Percentiles rank a stretch among this genome's conserved stretches.
phyloP scores from a whole-genome alignment of 2,888 invertebrate species.

The Morinoia aosen region DNA sequence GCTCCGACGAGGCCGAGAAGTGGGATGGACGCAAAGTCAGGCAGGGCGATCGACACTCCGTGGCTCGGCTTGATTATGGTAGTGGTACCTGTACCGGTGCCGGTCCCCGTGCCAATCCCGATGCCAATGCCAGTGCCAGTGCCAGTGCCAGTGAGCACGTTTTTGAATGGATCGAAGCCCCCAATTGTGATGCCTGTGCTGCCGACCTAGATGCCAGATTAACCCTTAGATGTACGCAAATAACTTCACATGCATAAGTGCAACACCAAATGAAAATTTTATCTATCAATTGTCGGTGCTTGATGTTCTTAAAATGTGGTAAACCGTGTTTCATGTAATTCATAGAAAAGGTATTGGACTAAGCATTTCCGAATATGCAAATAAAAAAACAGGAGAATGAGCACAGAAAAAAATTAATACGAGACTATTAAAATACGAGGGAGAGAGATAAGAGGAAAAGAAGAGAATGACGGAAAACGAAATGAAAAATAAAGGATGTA shows the following conservation, averaged over 20 bases:
- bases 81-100: background rate
- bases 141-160: background rate
- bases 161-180: background rate
- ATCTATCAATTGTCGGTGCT: too few species aligned
- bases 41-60: background rate
- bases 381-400: too few species aligned
- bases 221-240: background rate
- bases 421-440: too few species aligned
- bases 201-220: background rate
- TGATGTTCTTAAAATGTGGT: too few species aligned
- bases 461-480: too few species aligned
- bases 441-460: too few species aligned
- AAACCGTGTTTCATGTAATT: too few species aligned
- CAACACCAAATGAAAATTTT: background rate
- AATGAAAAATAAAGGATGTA: too few species aligned
- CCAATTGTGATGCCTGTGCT: slow-evolving; percentile 20
- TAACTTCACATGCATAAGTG: background rate
- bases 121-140: background rate
- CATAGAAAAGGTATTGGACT: too few species aligned
- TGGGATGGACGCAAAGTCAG: background rate
- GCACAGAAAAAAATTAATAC: too few species aligned
- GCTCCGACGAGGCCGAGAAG: background rate
- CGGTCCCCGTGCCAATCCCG: background rate
- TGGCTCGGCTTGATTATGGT: background rate
- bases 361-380: too few species aligned